Percentiles rank a stretch among this genome's conserved stretches.
Conservation (phyloP, 2,888 invertebrate genomes). For the Noctua fimbriata region DNA sequence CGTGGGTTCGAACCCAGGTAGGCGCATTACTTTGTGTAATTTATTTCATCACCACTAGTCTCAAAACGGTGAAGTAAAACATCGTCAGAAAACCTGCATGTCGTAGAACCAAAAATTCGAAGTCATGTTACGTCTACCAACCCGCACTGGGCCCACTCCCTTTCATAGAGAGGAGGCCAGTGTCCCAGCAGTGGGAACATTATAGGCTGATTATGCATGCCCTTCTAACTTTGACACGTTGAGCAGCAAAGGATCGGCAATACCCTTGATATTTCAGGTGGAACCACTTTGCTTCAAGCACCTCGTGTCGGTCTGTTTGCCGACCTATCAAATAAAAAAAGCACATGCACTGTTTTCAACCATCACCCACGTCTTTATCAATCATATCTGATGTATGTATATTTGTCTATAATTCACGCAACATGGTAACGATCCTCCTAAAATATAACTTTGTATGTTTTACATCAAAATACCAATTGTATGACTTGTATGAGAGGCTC, state of each 20-base stretch:
- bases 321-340: conserved; percentile 39
- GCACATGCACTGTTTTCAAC: conserved; percentile 21
- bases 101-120: no score
- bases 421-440: conserved; percentile 38
- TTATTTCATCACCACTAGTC: no score
- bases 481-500: conserved; percentile 52
- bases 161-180: no score
- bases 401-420: conserved; percentile 33
- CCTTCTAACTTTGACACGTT: neutral
- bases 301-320: conserved; percentile 12
- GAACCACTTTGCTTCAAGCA: neutral
- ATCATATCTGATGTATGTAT: conserved; percentile 39
- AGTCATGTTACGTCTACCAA: no score
- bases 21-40: no score
- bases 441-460: conserved; percentile 58
- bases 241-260: neutral
- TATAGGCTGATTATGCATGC: neutral
- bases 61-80: no score
- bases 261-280: neutral
- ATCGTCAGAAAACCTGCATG: no score
- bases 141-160: no score
- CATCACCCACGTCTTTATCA: conserved; percentile 43
- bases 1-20: no score
- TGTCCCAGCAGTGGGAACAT: no score
- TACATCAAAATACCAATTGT: conserved; percentile 63